Evolutionary conservation across 2,888 invertebrate species (phyloP).

Genomic region (Platycnemis pennipes): DNA sequence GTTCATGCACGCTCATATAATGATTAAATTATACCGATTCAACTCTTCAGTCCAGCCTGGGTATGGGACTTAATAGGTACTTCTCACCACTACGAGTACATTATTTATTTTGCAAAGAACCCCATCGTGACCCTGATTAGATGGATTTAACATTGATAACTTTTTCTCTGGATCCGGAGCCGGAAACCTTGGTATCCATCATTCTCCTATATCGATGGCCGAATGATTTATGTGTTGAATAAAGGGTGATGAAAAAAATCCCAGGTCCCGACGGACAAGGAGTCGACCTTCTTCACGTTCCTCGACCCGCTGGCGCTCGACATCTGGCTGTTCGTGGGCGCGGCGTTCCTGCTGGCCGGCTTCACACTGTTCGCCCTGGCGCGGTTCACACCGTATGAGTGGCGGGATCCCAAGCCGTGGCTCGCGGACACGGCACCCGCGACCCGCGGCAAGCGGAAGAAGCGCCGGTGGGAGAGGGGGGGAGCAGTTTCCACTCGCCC

Average conservation of each 20-base stretch:
- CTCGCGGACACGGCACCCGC: slow-evolving; percentile 75
- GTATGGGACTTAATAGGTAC: no score
- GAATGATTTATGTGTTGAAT: no score
- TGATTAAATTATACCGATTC: no score
- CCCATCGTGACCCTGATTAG: no score
- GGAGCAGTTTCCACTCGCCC: neutral
- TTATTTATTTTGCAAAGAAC: no score
- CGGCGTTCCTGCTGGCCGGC: slow-evolving; percentile 83
- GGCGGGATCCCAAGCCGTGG: slow-evolving; percentile 81
- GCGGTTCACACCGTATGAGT: slow-evolving; percentile 84
- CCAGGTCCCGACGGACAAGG: slow-evolving; percentile 82
- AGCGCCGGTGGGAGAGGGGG: slow-evolving; percentile 46
- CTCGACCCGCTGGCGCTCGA: slow-evolving; percentile 84
- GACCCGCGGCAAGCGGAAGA: slow-evolving; percentile 6
- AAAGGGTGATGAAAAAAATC: neutral
- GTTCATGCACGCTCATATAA: no score
- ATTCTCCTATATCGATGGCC: no score
- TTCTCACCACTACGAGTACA: no score
- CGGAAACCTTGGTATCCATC: no score
- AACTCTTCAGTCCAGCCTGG: no score
- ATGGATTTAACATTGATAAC: no score
- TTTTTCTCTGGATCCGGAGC: no score
- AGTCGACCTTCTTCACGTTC: slow-evolving; percentile 84
- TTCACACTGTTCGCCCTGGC: slow-evolving; percentile 83
- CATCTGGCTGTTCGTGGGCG: slow-evolving; percentile 84